A percentile compares a stretch with the other conserved stretches of the same genome.
Conservation (phyloP, 2,888 invertebrate species). For the Diaprepes abbreviatus region DNA sequence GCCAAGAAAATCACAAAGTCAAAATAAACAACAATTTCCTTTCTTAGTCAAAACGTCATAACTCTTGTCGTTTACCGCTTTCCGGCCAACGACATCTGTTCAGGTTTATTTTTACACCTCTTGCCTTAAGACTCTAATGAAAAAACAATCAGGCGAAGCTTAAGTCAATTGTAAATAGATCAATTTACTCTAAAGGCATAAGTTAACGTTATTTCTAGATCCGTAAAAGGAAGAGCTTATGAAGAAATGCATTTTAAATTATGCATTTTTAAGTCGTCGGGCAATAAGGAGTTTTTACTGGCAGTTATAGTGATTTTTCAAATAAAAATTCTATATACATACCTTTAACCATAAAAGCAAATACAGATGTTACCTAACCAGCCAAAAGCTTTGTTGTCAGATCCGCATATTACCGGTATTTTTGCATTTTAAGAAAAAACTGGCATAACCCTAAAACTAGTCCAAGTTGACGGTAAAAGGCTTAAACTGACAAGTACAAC, state of each 20-base stretch:
- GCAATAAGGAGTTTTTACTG: no score
- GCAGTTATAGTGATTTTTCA: no score
- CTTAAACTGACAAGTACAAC: no score
- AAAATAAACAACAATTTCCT: constrained; percentile 30
- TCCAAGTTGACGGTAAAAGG: no score
- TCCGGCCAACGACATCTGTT: constrained; percentile 28
- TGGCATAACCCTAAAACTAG: no score
- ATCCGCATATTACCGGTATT: no score
- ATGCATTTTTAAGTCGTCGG: no score
- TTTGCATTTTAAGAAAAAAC: no score
- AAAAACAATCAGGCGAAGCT: constrained; percentile 13
- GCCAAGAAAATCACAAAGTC: constrained; percentile 8
- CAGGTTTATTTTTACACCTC: constrained; percentile 24
- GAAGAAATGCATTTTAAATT: neutral
- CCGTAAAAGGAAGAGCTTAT: neutral
- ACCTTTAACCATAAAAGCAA: no score
- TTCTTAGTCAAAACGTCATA: constrained; percentile 23
- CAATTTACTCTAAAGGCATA: neutral
- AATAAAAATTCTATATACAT: no score
- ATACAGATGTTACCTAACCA: no score
- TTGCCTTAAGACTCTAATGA: constrained; percentile 16
- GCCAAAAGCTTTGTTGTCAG: no score
- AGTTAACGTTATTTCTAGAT: neutral
- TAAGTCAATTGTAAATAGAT: constrained; percentile 16
- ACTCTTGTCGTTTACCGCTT: constrained; percentile 30